These are phyloP conservation scores for Prosopocoilus inquinatus DNA, from an alignment of 2,888 invertebrate genomes.

Conservation along the genomic window DNA sequence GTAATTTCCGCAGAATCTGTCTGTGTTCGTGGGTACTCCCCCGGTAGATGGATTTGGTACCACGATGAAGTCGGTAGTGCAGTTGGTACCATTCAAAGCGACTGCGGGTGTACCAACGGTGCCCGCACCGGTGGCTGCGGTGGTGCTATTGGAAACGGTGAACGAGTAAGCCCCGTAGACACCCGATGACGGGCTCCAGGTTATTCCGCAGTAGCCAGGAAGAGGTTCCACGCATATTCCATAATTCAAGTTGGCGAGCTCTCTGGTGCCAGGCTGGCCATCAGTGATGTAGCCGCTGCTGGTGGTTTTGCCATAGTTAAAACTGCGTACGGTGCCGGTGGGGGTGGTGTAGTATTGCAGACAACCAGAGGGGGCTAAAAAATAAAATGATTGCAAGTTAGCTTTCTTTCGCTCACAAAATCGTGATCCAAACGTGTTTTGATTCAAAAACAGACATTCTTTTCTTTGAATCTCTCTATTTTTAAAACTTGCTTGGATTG, in stretches of 20 bases:
- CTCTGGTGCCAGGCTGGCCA: constrained; percentile 60
- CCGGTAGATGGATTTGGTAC: constrained; percentile 62
- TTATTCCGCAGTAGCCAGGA: constrained; percentile 72
- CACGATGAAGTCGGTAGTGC: constrained; percentile 71
- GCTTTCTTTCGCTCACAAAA: too few species aligned
- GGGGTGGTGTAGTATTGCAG: constrained; percentile 68
- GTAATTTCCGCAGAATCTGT: constrained; percentile 73
- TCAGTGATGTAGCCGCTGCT: constrained; percentile 28
- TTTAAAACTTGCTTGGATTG: too few species aligned
- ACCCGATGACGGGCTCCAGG: constrained; percentile 56
- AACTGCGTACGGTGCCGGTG: constrained; percentile 67
- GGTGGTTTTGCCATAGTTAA: constrained; percentile 67
- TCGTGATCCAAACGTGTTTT: too few species aligned
- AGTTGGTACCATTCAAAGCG: constrained; percentile 59
- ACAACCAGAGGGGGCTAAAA: constrained; percentile 72
- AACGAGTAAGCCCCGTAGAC: constrained; percentile 62
- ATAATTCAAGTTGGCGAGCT: constrained; percentile 70
- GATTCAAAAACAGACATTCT: too few species aligned
- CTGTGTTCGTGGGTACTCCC: constrained; percentile 51
- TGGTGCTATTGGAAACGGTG: constrained; percentile 68
- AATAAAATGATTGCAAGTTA: background rate
- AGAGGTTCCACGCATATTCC: constrained; percentile 76
- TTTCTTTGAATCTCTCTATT: too few species aligned
- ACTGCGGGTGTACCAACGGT: constrained; percentile 47
- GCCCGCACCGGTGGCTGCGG: constrained; percentile 48